Evolutionary conservation across 2,797 vertebrate species (phyloP).

Genomic region (Scarus forsteni): DNA sequence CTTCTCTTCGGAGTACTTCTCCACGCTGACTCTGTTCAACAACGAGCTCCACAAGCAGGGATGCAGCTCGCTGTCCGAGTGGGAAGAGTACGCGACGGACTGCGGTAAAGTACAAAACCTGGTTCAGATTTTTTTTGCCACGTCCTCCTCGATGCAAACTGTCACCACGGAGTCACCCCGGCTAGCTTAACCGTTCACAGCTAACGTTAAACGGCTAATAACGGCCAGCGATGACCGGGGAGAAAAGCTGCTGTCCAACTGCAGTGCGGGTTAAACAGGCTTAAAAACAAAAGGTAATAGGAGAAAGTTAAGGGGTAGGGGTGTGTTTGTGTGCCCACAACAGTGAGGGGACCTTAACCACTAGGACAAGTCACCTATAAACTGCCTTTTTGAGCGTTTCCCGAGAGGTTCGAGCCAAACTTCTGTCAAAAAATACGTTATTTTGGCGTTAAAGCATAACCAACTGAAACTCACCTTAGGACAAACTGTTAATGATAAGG

Average conservation of each 20-base stretch:
- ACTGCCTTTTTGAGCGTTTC: neutral
- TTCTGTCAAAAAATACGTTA: conserved; percentile 1
- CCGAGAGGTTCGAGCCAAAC: neutral
- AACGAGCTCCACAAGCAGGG: conserved; percentile 85
- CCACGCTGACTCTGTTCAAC: conserved; percentile 84
- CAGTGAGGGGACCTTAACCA: neutral
- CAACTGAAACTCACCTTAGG: too few species aligned
- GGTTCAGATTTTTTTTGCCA: conserved; percentile 67
- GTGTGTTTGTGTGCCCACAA: neutral
- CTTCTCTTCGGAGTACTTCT: conserved; percentile 82
- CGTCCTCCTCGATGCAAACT: conserved; percentile 68
- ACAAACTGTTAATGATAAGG: too few species aligned
- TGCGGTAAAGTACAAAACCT: conserved; percentile 79
- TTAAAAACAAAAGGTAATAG: neutral
- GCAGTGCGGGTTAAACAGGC: neutral
- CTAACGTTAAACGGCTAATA: conserved; percentile 45
- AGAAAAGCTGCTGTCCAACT: neutral
- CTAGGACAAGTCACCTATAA: neutral
- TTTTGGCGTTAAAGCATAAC: neutral
- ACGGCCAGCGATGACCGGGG: conserved; percentile 41
- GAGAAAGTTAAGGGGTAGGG: neutral
- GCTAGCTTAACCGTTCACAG: conserved; percentile 41
- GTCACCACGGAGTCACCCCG: conserved; percentile 49
- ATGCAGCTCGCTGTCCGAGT: conserved; percentile 85
- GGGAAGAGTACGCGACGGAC: conserved; percentile 86